A percentile compares a stretch with the other conserved stretches of the same genome.
Conservation (phyloP, 2,797 vertebrate genomes). For the Cossypha polioptera region DNA sequence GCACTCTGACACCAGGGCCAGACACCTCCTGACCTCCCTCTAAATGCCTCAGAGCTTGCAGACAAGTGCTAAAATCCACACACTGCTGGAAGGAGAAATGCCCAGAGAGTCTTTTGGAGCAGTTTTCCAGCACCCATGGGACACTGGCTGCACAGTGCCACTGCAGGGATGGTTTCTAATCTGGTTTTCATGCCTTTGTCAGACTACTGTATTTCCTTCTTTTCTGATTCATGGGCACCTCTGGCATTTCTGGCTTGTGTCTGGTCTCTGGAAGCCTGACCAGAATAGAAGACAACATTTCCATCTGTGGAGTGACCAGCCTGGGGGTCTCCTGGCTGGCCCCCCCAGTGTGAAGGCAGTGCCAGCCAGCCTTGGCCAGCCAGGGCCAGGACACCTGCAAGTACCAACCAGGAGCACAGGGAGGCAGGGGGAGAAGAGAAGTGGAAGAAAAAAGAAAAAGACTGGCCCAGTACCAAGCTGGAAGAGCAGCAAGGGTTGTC, state of each 20-base stretch:
- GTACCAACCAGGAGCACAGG: not conserved
- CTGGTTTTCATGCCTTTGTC: not conserved
- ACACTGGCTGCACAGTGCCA: not conserved
- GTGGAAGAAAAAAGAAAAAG: not conserved
- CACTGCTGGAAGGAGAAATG: not conserved
- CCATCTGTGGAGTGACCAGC: not conserved
- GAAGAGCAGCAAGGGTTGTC: not conserved
- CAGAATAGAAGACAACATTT: not conserved
- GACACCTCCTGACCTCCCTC: not conserved
- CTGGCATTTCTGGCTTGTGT: not conserved
- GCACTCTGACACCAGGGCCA: not conserved
- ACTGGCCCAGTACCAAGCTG: not conserved
- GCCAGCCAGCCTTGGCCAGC: not conserved
- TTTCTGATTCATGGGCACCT: not conserved
- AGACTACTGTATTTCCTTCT: not conserved
- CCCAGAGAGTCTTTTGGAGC: not conserved
- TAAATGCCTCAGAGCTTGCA: not conserved
- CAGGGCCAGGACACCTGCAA: not conserved
- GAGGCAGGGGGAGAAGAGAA: not conserved
- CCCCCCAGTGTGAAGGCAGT: not conserved
- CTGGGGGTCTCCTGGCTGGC: not conserved
- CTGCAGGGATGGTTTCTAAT: not conserved
- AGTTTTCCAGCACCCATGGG: not conserved
- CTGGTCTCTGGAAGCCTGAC: not conserved
- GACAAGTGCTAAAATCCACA: not conserved